Evolutionary conservation across 2,797 vertebrate genomes (phyloP), one percentile per base, ranked within the genome.

Genomic region (Spinus pinus): DNA sequence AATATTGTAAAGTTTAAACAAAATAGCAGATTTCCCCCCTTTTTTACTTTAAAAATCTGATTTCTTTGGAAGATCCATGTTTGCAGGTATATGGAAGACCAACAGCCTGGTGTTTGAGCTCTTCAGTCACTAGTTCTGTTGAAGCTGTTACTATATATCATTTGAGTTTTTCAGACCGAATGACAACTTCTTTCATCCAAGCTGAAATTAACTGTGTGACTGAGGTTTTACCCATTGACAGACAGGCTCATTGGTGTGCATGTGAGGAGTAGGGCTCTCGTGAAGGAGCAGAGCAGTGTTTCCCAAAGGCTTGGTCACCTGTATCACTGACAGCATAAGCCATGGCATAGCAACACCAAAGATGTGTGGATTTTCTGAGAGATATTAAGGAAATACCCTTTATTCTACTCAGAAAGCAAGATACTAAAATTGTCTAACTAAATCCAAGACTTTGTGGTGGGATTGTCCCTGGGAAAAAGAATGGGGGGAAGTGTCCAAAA

Each of bases 161-260:
- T 82, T 56, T 44, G 27, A 28, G 9, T 57, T 62, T 87, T 84
- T 49, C 16, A 23, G 79, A 28, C 17, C 66, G 60, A 92, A 86
- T 87, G 86, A 94, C 83, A 93, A 66, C 61, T 86, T 92, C 79
- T 96, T 73, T 97, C 82, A 88, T 91, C 85, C 87, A 90, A 92
- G 57, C 74, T 87, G 89, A 95, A 95, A 97, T 95, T 90, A 96
- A 74, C 44, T 88, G 25, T 44, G 46, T 39, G 57, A 51, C 53
- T 94, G n/a, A 91, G 88, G 30, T 84, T 13, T 86, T 64, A 64
- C 44, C 70, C 54, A 74, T 37, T 95, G 94, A 74, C 89, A 91
- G 71, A 94, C 46, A 81, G 37, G 66, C 60, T 69, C 56, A 47
- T 17, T 69, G 58, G 21, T 44, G 39, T 33, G 50, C 2, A 3